Conservation (phyloP, 1,140 invertebrate genomes). For the Macrotrachela quadricornifera region DNA sequence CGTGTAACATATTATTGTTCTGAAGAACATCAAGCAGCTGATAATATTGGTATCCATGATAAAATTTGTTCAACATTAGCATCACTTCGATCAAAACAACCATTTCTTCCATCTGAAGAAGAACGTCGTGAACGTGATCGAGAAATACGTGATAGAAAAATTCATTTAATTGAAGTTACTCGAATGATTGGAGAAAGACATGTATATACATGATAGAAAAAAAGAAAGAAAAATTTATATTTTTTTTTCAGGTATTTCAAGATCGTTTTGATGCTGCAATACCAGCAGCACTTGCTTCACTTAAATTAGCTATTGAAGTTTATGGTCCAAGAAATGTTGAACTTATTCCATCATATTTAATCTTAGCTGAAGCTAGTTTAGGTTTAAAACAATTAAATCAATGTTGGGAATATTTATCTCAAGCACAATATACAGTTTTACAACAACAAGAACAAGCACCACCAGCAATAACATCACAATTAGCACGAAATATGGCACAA, state of each 20-base stretch:
- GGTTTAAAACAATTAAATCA: constrained; percentile 24
- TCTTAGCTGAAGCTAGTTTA: constrained; percentile 29
- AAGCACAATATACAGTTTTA: constrained; percentile 30
- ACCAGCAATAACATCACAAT: constrained; percentile 25
- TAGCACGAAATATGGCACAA: constrained; percentile 28
- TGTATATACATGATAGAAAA: too few species aligned
- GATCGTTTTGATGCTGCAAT: constrained; percentile 29
- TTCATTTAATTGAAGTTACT: constrained; percentile 2
- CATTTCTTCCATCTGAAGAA: constrained; percentile 28
- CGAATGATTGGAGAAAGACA: constrained; percentile 9
- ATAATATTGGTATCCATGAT: constrained; percentile 29
- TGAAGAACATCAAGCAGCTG: constrained; percentile 28
- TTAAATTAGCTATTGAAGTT: constrained; percentile 27
- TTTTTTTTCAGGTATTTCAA: constrained; percentile 15
- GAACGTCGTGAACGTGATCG: constrained; percentile 18
- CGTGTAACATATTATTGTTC: constrained; percentile 31
- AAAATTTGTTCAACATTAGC: constrained; percentile 27
- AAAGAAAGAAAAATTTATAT: too few species aligned
- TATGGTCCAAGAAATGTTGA: constrained; percentile 27
- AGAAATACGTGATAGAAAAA: constrained; percentile 10
- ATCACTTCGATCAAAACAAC: constrained; percentile 17
- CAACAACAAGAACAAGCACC: constrained; percentile 18
- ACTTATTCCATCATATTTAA: constrained; percentile 30
- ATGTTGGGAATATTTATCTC: constrained; percentile 29
- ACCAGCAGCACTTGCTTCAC: constrained; percentile 28